Base-by-base conservation (phyloP, 2,797 vertebrate species). In the Euthynnus affinis region DNA sequence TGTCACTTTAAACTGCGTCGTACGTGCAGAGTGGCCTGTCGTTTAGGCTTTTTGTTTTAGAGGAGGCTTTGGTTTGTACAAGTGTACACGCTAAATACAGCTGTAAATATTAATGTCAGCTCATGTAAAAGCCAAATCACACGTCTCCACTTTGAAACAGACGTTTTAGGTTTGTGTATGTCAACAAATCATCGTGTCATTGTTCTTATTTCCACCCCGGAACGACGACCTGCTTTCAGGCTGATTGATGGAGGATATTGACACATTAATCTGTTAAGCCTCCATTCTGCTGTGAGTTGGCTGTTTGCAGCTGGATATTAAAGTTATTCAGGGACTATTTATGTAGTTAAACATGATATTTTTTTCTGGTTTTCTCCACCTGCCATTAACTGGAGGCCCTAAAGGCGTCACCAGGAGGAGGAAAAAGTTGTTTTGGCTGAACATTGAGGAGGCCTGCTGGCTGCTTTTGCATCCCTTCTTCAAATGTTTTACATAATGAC, bases 11-110 rank as follows among this genome's bases (percentile, higher is more conserved):
- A 49, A 34, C 37, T 5, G 0, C 5, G 9, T 51, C 6, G 1
- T 40, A 0, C 27, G 1, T 22, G 1, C 5, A 13, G 2, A 3
- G 17, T 25, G 86, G 84, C 82, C 84, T 74, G 51, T 46, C 32
- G 49, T 61, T 66, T 15, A 46, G 82, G 82, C 81, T 63, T 84
- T 82, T 78, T 87, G 68, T 82, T 57, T 57, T 10, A 2, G 29
- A 22, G 20, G 27, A 44, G 22, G 18, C 13, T 61, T 9, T 23
- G 18, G 27, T n/a, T 51, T 48, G 23, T 9, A 27, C n/a, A 8
- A n/a, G n/a, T n/a, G n/a, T 0, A 17, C 5, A 55, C 7, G 1
- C 15, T 4, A 55, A 64, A 53, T 25, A 52, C 4, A 13, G 10
- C 40, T 8, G 7, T 37, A 46, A 23, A 40, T 15, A 3, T 20